These are phyloP conservation scores for Heterodera carotae DNA, from an alignment of 1,140 invertebrate genomes.

Conservation along the genomic window DNA sequence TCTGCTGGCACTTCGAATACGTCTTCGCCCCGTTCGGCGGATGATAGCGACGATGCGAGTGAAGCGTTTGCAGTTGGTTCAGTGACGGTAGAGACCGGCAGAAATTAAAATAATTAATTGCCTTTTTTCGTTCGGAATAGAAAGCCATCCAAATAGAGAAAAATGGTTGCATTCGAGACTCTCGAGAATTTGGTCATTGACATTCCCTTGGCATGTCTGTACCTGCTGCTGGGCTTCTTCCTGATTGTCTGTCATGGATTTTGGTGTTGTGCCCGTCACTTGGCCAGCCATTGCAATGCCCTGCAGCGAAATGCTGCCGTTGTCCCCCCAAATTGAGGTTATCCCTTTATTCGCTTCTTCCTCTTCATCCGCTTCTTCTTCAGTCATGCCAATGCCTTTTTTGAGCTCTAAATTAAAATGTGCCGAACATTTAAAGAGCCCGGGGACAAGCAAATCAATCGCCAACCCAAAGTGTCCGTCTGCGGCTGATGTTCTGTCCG, in stretches of 20 bases:
- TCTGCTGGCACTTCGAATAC: not conserved
- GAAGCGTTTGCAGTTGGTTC: not conserved
- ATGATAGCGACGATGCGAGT: not conserved
- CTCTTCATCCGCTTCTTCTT: too few relatives aligned
- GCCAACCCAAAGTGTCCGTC: not conserved
- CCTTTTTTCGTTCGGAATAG: not conserved
- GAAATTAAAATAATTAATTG: not conserved
- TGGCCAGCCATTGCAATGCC: too few relatives aligned
- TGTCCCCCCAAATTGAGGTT: too few relatives aligned
- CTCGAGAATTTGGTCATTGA: not conserved
- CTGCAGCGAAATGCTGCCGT: too few relatives aligned
- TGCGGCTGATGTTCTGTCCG: not conserved
- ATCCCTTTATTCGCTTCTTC: too few relatives aligned
- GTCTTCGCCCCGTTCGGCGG: not conserved
- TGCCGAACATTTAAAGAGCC: too few relatives aligned
- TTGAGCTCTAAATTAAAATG: not conserved
- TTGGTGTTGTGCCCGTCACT: too few relatives aligned
- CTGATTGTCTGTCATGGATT: too few relatives aligned
- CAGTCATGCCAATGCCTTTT: not conserved
- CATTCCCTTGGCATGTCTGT: too few relatives aligned
- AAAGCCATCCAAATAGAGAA: too few relatives aligned
- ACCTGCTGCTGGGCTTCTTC: too few relatives aligned
- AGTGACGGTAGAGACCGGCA: not conserved
- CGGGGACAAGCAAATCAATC: constrained; percentile 6
- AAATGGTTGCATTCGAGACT: too few relatives aligned